Conservation (phyloP, 2,888 invertebrate genomes). For the Erebia epiphron region DNA sequence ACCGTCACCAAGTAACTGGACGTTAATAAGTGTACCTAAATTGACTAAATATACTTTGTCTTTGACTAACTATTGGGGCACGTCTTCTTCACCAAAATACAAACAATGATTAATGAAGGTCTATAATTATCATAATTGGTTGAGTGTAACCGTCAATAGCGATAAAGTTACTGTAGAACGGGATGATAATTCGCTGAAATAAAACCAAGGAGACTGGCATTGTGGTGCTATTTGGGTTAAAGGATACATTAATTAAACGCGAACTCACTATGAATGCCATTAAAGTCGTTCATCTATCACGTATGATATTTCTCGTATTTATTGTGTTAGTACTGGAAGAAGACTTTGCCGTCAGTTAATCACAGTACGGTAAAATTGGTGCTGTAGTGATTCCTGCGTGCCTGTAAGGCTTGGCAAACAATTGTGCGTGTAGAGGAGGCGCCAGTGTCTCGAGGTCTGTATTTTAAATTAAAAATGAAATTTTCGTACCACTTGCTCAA, state of each 20-base stretch:
- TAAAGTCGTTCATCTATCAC: constrained; percentile 17
- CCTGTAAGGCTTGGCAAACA: no score
- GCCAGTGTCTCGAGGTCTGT: no score
- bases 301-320: background rate
- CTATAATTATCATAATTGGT: constrained; percentile 9
- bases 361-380: no score
- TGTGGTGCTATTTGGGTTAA: constrained; percentile 47
- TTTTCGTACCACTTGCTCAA: no score
- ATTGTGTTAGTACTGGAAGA: background rate
- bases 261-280: constrained; percentile 17
- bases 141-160: background rate
- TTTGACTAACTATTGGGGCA: background rate
- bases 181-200: constrained; percentile 30
- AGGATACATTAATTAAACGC: constrained; percentile 48
- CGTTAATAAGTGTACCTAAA: no score
- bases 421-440: no score
- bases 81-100: background rate
- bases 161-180: constrained; percentile 12
- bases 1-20: no score
- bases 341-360: no score
- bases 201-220: constrained; percentile 43
- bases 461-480: no score
- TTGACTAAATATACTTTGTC: no score
- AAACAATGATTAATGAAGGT: background rate
- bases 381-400: no score